Evolutionary conservation across 2,888 invertebrate species (phyloP), one percentile per base, ranked within the genome.

Genomic region (Drosophila anceps): DNA sequence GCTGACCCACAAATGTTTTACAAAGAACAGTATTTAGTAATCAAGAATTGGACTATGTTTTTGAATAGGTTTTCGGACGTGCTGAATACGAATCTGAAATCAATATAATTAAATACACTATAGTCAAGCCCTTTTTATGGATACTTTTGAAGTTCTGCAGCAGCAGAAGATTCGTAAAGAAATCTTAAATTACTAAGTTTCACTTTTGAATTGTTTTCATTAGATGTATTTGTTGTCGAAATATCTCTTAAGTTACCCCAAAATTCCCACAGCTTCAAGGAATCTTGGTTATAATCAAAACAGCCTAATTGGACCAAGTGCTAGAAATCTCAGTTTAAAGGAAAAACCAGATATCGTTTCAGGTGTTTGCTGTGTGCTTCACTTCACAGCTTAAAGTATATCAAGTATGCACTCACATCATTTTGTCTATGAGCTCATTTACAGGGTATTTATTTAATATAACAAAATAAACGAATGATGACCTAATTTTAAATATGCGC

Each of bases 401-500:
- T 48, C 18, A 31, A 50, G 48, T 31, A 18, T 12, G 29, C 48
- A 31, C 48, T 50, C 20, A 0, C 1, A 1, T 4, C 29, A 48
- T 15, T 29, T 18, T 31, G n/a, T 2, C 15, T 12, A 15, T 15
- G 15, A 35, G 24, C 18, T 33, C 51, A 12, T 29, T 29, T 48
- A 35, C 43, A 73, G 68, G 74, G 79, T 76, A 74, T 74, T 37
- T 54, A 31, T 46, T 53, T 31, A 31, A 46, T 44, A 27, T 29
- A 66, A 43, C 46, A 54, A 24, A 65, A 64, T 24, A 68, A 80
- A 72, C 51, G 63, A 82, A 54, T 72, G 82, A 76, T 81, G 80
- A 73, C 82, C 82, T 82, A 82, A 82, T 82, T 81, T 73, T 4
- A 39, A 58, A 58, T 66, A 54, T 75, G 69, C 65, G 58, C 69